Base-by-base conservation (phyloP, 1,140 invertebrate genomes). In the Neodiprion pinetum region DNA sequence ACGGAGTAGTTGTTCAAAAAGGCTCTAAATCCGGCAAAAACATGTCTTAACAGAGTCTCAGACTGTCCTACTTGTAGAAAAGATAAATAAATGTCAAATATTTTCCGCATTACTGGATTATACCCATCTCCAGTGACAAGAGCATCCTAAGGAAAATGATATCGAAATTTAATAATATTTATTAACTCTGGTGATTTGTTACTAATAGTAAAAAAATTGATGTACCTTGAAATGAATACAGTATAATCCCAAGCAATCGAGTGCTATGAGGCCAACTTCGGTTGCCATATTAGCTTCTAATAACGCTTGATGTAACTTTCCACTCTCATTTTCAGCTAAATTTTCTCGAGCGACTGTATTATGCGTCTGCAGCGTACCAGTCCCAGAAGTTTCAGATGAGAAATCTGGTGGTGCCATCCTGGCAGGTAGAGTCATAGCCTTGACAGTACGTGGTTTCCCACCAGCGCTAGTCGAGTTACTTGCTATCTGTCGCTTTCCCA, bases 1-100 rank as follows among this genome's bases (percentile, higher is more conserved):
- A 92, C 90, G 72, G 95, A 95, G 82, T 95, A 96, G 88, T 97
- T 96, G 86, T 96, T 97, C 49, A 98, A 95, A 80, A 98, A 98
- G 1, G 95, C 93, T 79, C 97, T 91, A 40, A 98, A 87, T 0
- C 95, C 94, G 10, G 96, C 96, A 88, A 99, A 98, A 5, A 97
- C 92, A 84, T 98, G 96, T 79, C 95, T 95, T 79, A 96, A 93
- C 40, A 98, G 87, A 11, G 91, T 93, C 86, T 98, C 97, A 48
- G 96, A 97, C 84, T 98, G 97, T 5, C 96, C 95, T 40, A 95
- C 91, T 87, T 96, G 93, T 11, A 99, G 89, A 79, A 98, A 94
- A 7, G 93, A 92, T n/a, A 99, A 84, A 83, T 98, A 96, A 48
- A 97, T 92, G 69, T 93, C 91, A 74, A 96, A 93, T 12, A 97